Base-by-base conservation (phyloP, 2,113 vertebrate species). In the Nycticorax nycticorax region DNA sequence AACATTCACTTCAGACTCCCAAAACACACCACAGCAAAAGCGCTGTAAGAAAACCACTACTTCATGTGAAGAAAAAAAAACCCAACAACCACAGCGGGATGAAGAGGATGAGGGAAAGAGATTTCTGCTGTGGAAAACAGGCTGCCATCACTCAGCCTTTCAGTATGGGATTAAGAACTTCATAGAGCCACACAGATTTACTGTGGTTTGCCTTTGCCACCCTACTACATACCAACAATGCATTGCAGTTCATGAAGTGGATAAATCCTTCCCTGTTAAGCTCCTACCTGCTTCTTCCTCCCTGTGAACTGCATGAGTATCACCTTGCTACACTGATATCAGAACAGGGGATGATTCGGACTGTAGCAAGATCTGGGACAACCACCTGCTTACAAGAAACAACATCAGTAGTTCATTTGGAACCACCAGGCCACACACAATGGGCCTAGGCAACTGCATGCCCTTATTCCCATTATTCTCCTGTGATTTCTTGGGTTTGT, bases 1-100 rank as follows among this genome's bases (percentile, higher is more conserved):
- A 74, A 93, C 9, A 19, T 21, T 27, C 41, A 3, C 63, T 72
- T 67, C 47, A 64, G 5, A 16, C 26, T 75, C 76, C 21, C 27
- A 63, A 84, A 35, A 66, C 37, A 55, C 41, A 30, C 9, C 30
- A 41, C 10, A 53, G 43, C 13, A 88, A 68, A 89, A 85, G 6
- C 1, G 1, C 22, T 41, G 3, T 1, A 75, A 48, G 45, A 76
- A 90, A 88, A 43, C 4, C 32, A 32, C 8, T 10, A 27, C 6
- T 53, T 67, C 19, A 45, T 0, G 0, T 6, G 3, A 14, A 21
- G 21, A 9, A 60, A 21, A 59, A 53, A 32, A 32, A 11, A 9
- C 21, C 12, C 14, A 41, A 43, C 41, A 43, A 43, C 41, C 4
- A 55, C 14, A n/a, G 26, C 19, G 43, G 23, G 71, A 84, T 6